Evolutionary conservation across 1,140 invertebrate genomes (phyloP), one percentile per base, ranked within the genome.

Genomic region (Zaprionus camerounensis): DNA sequence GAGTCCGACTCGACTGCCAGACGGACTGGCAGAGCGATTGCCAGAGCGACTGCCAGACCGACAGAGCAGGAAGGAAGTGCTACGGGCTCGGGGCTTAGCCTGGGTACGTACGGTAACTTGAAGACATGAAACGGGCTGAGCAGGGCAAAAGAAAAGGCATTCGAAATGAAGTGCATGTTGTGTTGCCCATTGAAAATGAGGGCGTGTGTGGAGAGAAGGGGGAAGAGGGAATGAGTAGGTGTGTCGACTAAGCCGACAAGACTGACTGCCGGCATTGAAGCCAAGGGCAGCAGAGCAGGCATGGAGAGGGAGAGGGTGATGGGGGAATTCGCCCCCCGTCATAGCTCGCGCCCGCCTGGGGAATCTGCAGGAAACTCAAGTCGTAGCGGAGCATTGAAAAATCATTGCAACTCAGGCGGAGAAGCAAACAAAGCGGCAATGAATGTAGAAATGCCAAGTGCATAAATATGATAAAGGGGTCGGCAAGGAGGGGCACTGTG

Each of bases 111-210:
- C 61, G 74, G 76, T 84, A 84, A 76, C 85, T 88, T 65, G 38
- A 79, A 83, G 81, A 79, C 84, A 84, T 75, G 81, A 76, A 90
- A 84, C 55, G 66, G 85, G 63, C 66, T 17, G 17, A 67, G 49
- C 9, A 6, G 20, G 41, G 24, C 28, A 22, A 56, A 65, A 46
- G 38, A 56, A 76, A 70, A 77, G 63, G 70, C 84, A 87, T 88
- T 88, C 58, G 68, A 78, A 87, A 87, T 84, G 84, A 87, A 87
- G 84, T 79, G 84, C 84, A 84, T 88, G 85, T 71, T 78, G 58
- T 74, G 58, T 20, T 46, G n/a, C 58, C 72, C 64, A 78, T 82
- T 78, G 73, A 78, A 28, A 44, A 44, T 20, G 34, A 44, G 51
- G 20, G 61, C 28, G 24, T 26, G 24, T 26, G 38, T 41, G n/a